Evolutionary conservation across 1,140 invertebrate species (phyloP), one percentile per base, ranked within the genome.

Genomic region (Procambarus clarkii): DNA sequence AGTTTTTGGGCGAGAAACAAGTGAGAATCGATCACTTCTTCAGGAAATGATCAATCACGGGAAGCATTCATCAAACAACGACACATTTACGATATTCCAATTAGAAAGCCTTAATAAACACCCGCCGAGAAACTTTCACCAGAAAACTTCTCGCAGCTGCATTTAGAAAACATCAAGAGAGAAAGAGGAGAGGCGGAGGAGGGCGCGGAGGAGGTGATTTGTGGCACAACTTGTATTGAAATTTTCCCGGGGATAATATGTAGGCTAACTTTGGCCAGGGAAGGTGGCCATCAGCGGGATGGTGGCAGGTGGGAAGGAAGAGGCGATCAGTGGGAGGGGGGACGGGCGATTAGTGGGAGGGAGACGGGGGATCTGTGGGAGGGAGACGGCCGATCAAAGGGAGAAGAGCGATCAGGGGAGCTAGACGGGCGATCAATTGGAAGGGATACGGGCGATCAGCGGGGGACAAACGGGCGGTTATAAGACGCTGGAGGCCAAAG

Each of bases 201-300:
- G 34, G 69, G 69, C 24, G 69, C 69, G 34, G 13, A 74, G 69
- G 7, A 8, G 69, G n/a, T 74, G 69, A 74, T 74, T 74, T 74
- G 69, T 74, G 69, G 24, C n/a, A 9, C 69, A 74, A 74, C 13
- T 74, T 74, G 69, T 74, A 74, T 74, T 74, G 69, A 74, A 74
- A 74, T 74, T 74, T 74, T 24, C 4, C 69, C 69, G 5, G 34
- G 69, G 21, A 74, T 74, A 74, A 74, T 74, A n/a, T 74, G 69
- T 74, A n/a, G 69, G 69, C 2, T 9, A 74, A 74, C 13, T 74
- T 74, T 74, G 69, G 69, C n/a, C 11, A 11, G 69, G 69, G 18
- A 69, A 34, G 21, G 69, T 8, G 24, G 69, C 69, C 4, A 74
- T 74, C 69, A 74, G 4, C 11, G 69, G 69, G n/a, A 24, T 21